phyloP scores from a whole-genome alignment of 1,140 invertebrate species.

The Atopsyche davidsoni region DNA sequence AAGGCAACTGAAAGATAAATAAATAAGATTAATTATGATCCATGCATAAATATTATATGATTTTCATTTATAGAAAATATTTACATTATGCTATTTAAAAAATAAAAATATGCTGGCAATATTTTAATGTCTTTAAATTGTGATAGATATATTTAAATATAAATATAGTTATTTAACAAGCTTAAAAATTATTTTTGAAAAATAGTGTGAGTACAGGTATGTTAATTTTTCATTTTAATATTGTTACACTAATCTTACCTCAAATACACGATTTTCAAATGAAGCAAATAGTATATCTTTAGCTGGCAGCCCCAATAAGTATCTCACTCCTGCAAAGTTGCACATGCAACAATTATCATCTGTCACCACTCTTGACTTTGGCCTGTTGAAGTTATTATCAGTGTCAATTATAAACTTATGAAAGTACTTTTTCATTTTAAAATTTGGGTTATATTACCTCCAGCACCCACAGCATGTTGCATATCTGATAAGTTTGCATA shows the following conservation, averaged over 20 bases:
- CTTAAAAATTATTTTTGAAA: no score
- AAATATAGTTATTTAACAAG: not conserved
- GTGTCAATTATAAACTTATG: not conserved
- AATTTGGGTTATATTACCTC: conserved; percentile 31
- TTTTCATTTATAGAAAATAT: no score
- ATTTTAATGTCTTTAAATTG: not conserved
- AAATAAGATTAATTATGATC: conserved; percentile 18
- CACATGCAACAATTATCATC: conserved; percentile 90
- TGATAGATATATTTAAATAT: not conserved
- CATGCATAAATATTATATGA: no score
- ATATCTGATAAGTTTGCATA: conserved; percentile 64
- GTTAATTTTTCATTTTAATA: no score
- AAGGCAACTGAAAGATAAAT: conserved; percentile 62
- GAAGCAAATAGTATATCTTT: conserved; percentile 82
- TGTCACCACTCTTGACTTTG: conserved; percentile 61
- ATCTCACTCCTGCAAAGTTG: conserved; percentile 76
- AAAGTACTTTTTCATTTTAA: conserved; percentile 2
- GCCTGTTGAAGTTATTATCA: conserved; percentile 41
- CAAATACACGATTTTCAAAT: conserved; percentile 80
- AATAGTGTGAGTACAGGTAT: no score
- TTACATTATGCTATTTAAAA: no score
- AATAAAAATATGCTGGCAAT: no score
- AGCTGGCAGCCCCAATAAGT: conserved; percentile 64
- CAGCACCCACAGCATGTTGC: conserved; percentile 70
- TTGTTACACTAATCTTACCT: conserved; percentile 47